A percentile compares a stretch with the other conserved stretches of the same genome.
These are phyloP conservation scores for Zelleria hepariella DNA, from an alignment of 2,888 invertebrate species.

Conservation along the genomic window DNA sequence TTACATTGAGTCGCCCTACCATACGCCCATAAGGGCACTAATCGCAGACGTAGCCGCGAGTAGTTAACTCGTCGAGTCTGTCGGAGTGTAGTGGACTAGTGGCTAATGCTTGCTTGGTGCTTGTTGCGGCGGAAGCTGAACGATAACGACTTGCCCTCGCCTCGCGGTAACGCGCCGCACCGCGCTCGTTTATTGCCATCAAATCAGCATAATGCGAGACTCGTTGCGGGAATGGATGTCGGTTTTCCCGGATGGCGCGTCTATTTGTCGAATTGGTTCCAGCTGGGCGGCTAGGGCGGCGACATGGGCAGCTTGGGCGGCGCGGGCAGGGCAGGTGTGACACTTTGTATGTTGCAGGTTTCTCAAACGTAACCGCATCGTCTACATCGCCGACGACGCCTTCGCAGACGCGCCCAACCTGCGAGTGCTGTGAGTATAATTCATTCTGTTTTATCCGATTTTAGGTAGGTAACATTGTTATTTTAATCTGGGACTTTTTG, in stretches of 20 bases:
- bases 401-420: slow-evolving; percentile 85
- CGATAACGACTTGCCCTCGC: not conserved
- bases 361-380: slow-evolving; percentile 88
- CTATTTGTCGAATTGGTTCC: not conserved
- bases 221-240: not conserved
- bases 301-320: not conserved
- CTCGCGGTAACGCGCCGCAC: not conserved
- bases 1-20: no score
- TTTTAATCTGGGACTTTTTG: not conserved
- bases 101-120: no score
- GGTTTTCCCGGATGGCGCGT: not conserved
- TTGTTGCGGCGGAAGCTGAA: not conserved
- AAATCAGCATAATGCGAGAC: not conserved
- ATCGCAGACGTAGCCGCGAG: no score
- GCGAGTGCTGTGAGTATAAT: slow-evolving; percentile 85
- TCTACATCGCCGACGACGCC: slow-evolving; percentile 81
- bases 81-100: no score
- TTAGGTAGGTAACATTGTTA: not conserved
- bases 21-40: no score
- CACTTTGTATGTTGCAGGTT: slow-evolving; percentile 73
- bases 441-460: no score
- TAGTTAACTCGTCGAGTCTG: no score
- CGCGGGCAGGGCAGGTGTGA: not conserved
- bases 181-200: not conserved
- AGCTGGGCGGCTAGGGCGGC: not conserved